Evolutionary conservation across 2,797 vertebrate genomes (phyloP), one percentile per base, ranked within the genome.

Genomic region (Macrochelys suwanniensis): DNA sequence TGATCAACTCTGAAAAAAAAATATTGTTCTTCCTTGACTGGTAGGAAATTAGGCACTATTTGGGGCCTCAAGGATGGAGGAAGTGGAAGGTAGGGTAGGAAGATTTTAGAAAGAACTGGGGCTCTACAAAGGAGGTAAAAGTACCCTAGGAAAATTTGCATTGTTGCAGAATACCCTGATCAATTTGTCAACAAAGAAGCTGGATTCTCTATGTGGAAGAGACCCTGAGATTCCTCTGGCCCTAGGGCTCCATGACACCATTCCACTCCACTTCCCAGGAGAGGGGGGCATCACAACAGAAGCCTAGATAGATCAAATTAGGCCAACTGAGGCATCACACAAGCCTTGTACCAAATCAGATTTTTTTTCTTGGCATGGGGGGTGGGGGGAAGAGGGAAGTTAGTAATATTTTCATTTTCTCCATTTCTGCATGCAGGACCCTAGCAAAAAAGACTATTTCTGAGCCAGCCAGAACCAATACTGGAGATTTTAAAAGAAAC

Each of bases 361-460:
- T 45, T 15, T 74, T 28, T 12, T 26, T 28, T 57, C 56, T 57
- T 57, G 56, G 56, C 25, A 16, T 11, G 61, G 3, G 15, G 59
- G 4, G 6, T 0, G 5, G 26, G 56, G n/a, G 19, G 7, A 12
- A 1, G 19, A 10, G 5, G 13, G 45, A 74, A 45, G n/a, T 42
- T 45, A 74, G 42, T 45, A 45, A 74, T 45, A 7, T 42, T 71
- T 42, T 74, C 45, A 76, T 76, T 76, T 76, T 12, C 6, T 45
- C 42, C 19, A n/a, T 59, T 57, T 59, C 57, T 59, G 37, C 71
- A 25, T 45, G 21, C 42, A 47, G 25, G 42, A 47, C 42, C 25
- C 25, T 47, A 76, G 26, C 12, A 47, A 47, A 76, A 76, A 47
- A 15, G 42, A 26, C 42, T 76, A 76, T 47, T 76, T 76, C 45